Percentiles rank a stretch among this genome's conserved stretches.
These are phyloP conservation scores for Hofmannophila pseudospretella DNA, from an alignment of 2,888 invertebrate species.

Conservation along the genomic window DNA sequence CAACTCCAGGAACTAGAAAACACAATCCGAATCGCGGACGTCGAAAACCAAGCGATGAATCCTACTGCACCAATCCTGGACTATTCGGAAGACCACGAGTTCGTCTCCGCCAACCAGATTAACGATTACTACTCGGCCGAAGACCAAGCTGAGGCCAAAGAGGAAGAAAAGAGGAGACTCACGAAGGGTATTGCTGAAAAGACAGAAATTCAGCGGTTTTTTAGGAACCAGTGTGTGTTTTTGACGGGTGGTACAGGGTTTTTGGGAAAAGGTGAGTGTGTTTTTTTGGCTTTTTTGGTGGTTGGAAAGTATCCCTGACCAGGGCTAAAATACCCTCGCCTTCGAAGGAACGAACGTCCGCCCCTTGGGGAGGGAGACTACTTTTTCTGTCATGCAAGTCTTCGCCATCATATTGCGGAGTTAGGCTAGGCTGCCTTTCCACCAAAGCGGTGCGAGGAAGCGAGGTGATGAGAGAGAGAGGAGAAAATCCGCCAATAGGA, in stretches of 20 bases:
- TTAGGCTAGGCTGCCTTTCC: too few species aligned
- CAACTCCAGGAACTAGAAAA: slow-evolving; percentile 60
- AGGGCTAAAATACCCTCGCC: too few species aligned
- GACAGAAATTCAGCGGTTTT: slow-evolving; percentile 61
- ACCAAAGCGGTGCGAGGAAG: too few species aligned
- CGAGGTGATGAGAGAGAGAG: too few species aligned
- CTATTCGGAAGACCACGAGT: slow-evolving; percentile 74
- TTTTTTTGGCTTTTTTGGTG: slow-evolving; percentile 7
- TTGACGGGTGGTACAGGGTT: slow-evolving; percentile 71
- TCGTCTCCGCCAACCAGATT: slow-evolving; percentile 66
- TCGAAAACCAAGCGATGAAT: slow-evolving; percentile 61
- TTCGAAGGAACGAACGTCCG: too few species aligned
- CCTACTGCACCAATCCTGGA: slow-evolving; percentile 62
- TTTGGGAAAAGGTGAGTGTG: slow-evolving; percentile 59
- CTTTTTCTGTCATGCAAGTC: too few species aligned
- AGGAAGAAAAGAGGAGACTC: slow-evolving; percentile 59
- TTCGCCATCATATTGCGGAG: too few species aligned
- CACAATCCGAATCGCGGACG: slow-evolving; percentile 46
- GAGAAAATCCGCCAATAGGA: too few species aligned
- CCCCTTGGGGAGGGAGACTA: too few species aligned
- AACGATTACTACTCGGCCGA: slow-evolving; percentile 70
- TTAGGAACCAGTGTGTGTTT: slow-evolving; percentile 64
- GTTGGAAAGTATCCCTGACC: neutral
- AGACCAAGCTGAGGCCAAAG: slow-evolving; percentile 61
- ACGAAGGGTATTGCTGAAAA: slow-evolving; percentile 62